Base-by-base conservation (phyloP, 2,888 invertebrate genomes). In the Nemotelus pantherinus region DNA sequence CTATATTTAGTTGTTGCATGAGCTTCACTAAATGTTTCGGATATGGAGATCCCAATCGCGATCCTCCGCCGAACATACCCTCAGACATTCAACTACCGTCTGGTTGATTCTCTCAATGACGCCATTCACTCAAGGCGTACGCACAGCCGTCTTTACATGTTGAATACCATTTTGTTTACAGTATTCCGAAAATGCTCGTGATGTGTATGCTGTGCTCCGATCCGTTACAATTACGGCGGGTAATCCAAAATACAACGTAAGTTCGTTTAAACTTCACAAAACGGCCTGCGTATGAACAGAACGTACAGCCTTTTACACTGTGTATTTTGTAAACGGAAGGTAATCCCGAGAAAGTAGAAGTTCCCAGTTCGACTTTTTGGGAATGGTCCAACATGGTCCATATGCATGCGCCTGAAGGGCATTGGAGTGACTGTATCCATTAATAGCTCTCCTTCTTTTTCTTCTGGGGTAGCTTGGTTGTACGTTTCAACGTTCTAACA, bases 131-230 rank as follows among this genome's bases (percentile, higher is more conserved):
- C 68, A 81, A 80, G 0, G 80, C 80, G 47, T 81, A n/a, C n/a
- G n/a, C 81, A 82, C 80, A 2, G 80, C 81, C 44, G 77, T 81
- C 78, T 81, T 81, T 2, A 82, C 76, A 74, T 83, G 82, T 55
- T 81, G 78, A 4, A 84, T 82, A 1, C 77, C 74, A 58, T 81
- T 75, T 3, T 79, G 47, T 3, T 79, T 67, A 71, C 81, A 82
- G 72, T 81, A 83, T 2, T 72, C 43, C 76, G 80, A 80, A 57
- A 84, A 83, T 7, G 41, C 41, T 5, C 80, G 80, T 0, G 82
- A 81, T 0, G 82, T 82, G 71, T 81, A 84, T 2, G 82, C 82
- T 1, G 82, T 81, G 10, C 83, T 83, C 76, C 82, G 72, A 77
- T 84, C 83, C 3, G 81, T 80, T 9, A 84, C 79, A 1, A 84